These are phyloP conservation scores for Heloderma charlesbogerti DNA, from an alignment of 2,113 vertebrate species.

Conservation along the genomic window DNA sequence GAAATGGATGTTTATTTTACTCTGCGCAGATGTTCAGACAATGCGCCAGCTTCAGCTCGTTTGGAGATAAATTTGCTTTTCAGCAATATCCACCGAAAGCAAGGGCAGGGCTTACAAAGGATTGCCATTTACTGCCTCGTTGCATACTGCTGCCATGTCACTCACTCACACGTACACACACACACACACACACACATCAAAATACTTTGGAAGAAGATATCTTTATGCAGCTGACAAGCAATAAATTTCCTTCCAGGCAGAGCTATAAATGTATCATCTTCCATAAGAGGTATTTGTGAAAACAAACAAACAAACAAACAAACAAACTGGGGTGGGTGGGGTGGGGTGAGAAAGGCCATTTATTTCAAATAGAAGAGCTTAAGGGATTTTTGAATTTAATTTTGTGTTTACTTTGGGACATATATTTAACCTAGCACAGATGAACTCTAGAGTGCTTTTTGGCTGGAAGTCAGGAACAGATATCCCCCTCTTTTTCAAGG, in stretches of 20 bases:
- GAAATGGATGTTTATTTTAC: constrained; percentile 48
- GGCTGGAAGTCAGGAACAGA: neutral
- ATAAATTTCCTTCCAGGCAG: constrained; percentile 70
- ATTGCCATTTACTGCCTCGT: constrained; percentile 55
- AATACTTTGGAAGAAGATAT: constrained; percentile 68
- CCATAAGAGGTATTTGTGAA: constrained; percentile 59
- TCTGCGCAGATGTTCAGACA: constrained; percentile 47
- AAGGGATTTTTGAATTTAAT: constrained; percentile 49
- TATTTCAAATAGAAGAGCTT: constrained; percentile 54
- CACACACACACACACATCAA: constrained; percentile 15
- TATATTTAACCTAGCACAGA: constrained; percentile 43
- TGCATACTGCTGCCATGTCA: constrained; percentile 54
- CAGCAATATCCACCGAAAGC: constrained; percentile 43
- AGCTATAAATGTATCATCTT: constrained; percentile 65
- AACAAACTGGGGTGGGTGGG: neutral
- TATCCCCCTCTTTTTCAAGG: neutral
- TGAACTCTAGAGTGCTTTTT: constrained; percentile 12
- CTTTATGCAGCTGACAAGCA: constrained; percentile 68
- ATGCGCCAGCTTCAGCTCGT: constrained; percentile 34
- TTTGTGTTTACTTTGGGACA: constrained; percentile 36
- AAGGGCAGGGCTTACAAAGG: constrained; percentile 46
- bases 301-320: no score
- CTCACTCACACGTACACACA: neutral
- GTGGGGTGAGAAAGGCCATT: constrained; percentile 43
- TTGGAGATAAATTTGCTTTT: constrained; percentile 60